Conservation (phyloP, 1,140 invertebrate genomes). For the Nasonia longicornis region DNA sequence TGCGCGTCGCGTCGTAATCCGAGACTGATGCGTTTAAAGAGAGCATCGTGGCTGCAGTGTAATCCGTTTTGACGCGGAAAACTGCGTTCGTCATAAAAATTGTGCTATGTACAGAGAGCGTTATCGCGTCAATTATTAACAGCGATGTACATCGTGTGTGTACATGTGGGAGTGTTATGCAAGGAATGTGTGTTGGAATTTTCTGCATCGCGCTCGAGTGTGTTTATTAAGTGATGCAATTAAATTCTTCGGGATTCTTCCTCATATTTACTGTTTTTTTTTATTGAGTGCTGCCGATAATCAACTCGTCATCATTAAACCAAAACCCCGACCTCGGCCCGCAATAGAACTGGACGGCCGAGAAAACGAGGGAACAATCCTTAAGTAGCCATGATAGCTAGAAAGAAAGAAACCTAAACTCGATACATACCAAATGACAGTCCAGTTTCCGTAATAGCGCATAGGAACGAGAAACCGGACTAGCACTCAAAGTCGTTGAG, state of each 20-base stretch:
- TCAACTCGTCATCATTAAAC: too few relatives aligned
- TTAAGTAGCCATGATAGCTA: neutral
- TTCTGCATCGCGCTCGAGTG: too few relatives aligned
- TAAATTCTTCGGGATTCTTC: too few relatives aligned
- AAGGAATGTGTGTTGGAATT: too few relatives aligned
- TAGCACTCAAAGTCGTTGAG: neutral
- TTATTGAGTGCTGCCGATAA: too few relatives aligned
- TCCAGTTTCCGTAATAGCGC: neutral
- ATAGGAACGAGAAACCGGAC: neutral
- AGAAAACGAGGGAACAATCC: neutral
- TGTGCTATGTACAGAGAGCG: neutral
- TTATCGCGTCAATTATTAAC: too few relatives aligned
- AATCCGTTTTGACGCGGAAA: neutral
- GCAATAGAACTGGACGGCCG: neutral
- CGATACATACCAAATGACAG: neutral
- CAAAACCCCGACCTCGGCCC: neutral
- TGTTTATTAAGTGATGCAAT: too few relatives aligned
- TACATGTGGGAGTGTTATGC: too few relatives aligned
- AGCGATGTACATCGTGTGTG: too few relatives aligned
- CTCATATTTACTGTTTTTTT: too few relatives aligned
- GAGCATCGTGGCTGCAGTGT: neutral
- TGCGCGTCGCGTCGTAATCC: neutral
- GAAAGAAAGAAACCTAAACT: neutral
- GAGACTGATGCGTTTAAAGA: neutral
- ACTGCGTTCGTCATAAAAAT: neutral